Conservation (phyloP, 1,140 invertebrate species). For the Pseudomyrmex pallidus region DNA sequence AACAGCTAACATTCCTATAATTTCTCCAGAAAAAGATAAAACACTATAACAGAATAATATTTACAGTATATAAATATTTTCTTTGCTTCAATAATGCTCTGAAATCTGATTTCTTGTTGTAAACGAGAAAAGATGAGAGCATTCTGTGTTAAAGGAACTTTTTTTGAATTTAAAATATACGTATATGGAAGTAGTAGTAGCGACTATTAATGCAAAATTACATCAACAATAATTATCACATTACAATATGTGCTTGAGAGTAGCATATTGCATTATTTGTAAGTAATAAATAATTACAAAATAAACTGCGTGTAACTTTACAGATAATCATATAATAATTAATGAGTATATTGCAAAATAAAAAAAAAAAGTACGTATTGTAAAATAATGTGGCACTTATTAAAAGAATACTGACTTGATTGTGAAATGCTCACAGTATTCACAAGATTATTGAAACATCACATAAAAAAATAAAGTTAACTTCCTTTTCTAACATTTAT, state of each 20-base stretch:
- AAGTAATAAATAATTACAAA: background rate
- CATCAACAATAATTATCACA: conserved; percentile 39
- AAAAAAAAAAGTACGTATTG: background rate
- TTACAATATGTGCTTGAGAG: background rate
- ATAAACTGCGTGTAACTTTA: too few relatives aligned
- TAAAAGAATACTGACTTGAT: conserved; percentile 5
- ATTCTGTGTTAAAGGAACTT: conserved; percentile 2
- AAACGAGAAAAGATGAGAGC: conserved; percentile 11
- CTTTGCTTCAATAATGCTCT: background rate
- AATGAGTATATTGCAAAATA: background rate
- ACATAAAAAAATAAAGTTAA: conserved; percentile 20
- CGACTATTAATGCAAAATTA: conserved; percentile 8
- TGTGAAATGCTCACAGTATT: conserved; percentile 13
- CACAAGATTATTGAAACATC: background rate
- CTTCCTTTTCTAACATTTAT: background rate
- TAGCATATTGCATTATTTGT: conserved; percentile 32
- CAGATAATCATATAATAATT: background rate
- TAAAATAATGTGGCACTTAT: conserved; percentile 27
- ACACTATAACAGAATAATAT: conserved; percentile 2
- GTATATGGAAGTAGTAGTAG: conserved; percentile 28
- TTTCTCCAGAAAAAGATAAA: conserved; percentile 20
- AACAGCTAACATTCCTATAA: background rate
- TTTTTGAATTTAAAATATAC: background rate
- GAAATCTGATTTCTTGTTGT: conserved; percentile 6
- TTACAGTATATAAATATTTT: conserved; percentile 29